These are phyloP conservation scores for Pararge aegeria DNA, from an alignment of 1,140 invertebrate species.

Conservation along the genomic window DNA sequence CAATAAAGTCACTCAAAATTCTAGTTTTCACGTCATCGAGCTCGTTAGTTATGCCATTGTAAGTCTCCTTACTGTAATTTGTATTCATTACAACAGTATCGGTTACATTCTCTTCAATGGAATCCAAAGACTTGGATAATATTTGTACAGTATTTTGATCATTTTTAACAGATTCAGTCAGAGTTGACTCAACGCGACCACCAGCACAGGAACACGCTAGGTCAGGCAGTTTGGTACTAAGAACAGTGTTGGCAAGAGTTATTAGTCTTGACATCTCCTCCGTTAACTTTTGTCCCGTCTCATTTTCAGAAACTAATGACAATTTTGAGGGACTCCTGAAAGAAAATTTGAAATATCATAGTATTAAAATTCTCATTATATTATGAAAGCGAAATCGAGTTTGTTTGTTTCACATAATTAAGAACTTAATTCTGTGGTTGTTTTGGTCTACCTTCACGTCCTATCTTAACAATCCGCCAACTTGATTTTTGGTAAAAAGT, in stretches of 20 bases:
- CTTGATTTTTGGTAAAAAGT: too few relatives aligned
- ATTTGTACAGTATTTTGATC: slow-evolving; percentile 28
- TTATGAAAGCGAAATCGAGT: too few relatives aligned
- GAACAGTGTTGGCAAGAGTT: slow-evolving; percentile 72
- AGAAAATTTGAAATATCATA: not conserved
- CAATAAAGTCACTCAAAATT: slow-evolving; percentile 45
- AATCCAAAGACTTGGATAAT: slow-evolving; percentile 33
- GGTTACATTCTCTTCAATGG: slow-evolving; percentile 41
- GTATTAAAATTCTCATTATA: too few relatives aligned
- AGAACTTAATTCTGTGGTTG: too few relatives aligned
- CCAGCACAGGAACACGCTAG: slow-evolving; percentile 51
- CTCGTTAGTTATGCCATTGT: slow-evolving; percentile 41
- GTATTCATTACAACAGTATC: slow-evolving; percentile 41
- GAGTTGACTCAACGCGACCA: slow-evolving; percentile 26
- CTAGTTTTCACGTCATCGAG: slow-evolving; percentile 39
- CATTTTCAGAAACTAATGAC: slow-evolving; percentile 53
- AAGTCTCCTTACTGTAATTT: slow-evolving; percentile 36
- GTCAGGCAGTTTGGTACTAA: slow-evolving; percentile 68
- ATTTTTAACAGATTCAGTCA: slow-evolving; percentile 32
- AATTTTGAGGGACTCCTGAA: slow-evolving; percentile 64
- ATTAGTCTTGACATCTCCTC: slow-evolving; percentile 70
- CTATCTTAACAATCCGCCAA: too few relatives aligned
- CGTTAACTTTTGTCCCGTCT: slow-evolving; percentile 55
- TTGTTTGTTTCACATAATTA: too few relatives aligned
- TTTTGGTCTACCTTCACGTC: too few relatives aligned